Evolutionary conservation across 2,113 vertebrate species (phyloP), one percentile per base, ranked within the genome.

Genomic region (Henicopernis longicauda): DNA sequence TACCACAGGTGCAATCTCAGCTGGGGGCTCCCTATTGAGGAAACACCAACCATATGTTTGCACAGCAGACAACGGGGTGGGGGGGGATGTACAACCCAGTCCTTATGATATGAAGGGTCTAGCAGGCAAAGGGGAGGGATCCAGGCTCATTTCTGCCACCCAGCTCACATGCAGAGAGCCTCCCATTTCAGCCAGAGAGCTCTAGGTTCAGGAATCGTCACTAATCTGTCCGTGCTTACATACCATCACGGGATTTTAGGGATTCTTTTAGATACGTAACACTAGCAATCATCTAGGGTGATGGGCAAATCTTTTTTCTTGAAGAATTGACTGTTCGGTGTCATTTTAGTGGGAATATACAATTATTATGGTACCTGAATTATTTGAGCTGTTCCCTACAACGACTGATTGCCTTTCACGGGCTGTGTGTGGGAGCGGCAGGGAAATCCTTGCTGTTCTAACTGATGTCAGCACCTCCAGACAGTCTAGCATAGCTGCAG

Each of bases 291-390:
- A 65, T 78, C 65, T 47, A 66, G 29, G 58, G 50, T 82, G 66
- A 86, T 44, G 66, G 78, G 91, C 66, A 91, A 77, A 82, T 83
- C 73, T 80, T 95, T 97, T 88, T 91, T 87, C 78, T 83, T 85
- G 93, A 95, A 95, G 62, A 70, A 96, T 85, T 4, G 9, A 34
- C 84, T 73, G 54, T 62, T 97, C 10, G 0, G 66, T 66, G 55
- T 85, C 81, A 70, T 78, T 85, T 95, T 77, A 80, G 57, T 27
- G 36, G 50, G 78, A 88, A 93, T 86, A 62, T 34, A 93, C 91
- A 82, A 93, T 94, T 89, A 96, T 90, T 85, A 90, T 29, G 78
- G 84, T 20, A 70, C 74, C 90, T 94, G 78, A 95, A 93, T 93
- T 95, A 96, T 96, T 70, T 85, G 91, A 96, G 66, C 70, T 91